phyloP scores from a whole-genome alignment of 2,113 vertebrate genomes.

The Polyodon spathula region DNA sequence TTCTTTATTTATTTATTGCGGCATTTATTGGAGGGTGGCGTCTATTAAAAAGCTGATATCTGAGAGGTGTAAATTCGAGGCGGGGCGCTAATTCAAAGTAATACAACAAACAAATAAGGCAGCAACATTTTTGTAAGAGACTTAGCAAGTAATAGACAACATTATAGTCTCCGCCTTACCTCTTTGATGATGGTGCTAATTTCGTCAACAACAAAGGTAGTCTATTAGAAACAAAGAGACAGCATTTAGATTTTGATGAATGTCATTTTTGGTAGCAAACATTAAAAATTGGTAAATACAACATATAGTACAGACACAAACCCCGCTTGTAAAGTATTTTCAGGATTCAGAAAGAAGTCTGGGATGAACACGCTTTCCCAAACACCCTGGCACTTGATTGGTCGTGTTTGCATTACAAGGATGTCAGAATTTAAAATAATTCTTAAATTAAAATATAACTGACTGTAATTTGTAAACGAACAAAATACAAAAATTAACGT shows the following conservation, averaged over 20 bases:
- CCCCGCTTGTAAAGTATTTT: neutral
- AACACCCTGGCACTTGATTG: too few relatives aligned
- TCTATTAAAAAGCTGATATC: neutral
- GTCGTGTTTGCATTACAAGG: too few relatives aligned
- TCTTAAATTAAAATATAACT: too few relatives aligned
- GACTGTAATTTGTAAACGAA: too few relatives aligned
- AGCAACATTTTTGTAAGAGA: too few relatives aligned
- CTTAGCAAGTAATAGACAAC: neutral
- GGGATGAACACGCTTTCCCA: too few relatives aligned
- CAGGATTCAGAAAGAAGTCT: neutral
- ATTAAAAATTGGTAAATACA: neutral
- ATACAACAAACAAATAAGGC: neutral
- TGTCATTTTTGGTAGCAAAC: neutral
- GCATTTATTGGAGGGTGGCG: too few relatives aligned
- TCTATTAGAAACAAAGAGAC: constrained; percentile 44
- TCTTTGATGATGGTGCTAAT: constrained; percentile 85
- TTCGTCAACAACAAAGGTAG: constrained; percentile 78
- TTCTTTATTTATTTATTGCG: too few relatives aligned
- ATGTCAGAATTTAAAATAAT: too few relatives aligned
- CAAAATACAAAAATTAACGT: too few relatives aligned
- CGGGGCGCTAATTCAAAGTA: neutral
- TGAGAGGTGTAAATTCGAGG: neutral
- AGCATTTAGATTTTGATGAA: neutral
- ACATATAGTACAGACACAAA: constrained; percentile 4
- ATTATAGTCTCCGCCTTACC: constrained; percentile 49